Percentiles rank a stretch among this genome's conserved stretches.
phyloP scores from a whole-genome alignment of 1,140 invertebrate species.

The Holcopasites calliopsidis region DNA sequence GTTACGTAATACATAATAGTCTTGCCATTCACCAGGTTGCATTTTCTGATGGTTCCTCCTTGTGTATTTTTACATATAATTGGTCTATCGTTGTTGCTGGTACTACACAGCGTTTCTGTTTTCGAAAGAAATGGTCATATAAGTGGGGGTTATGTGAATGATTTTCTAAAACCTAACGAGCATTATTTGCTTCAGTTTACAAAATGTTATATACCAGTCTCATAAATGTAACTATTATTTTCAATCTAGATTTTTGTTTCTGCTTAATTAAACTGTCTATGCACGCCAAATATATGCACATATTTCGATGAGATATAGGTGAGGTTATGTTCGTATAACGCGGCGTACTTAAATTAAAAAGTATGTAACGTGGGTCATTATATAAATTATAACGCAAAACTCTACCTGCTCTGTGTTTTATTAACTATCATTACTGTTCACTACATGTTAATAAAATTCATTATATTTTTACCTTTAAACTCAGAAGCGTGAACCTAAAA shows the following conservation, averaged over 20 bases:
- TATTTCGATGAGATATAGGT: too few species aligned
- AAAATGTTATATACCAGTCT: not conserved
- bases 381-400: too few species aligned
- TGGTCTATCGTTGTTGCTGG: not conserved
- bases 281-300: too few species aligned
- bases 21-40: constrained; percentile 28
- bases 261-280: too few species aligned
- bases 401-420: not conserved
- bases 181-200: not conserved
- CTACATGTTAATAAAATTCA: not conserved
- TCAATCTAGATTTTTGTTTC: too few species aligned
- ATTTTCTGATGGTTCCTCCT: not conserved
- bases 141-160: not conserved
- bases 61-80: not conserved
- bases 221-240: too few species aligned
- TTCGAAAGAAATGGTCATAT: not conserved
- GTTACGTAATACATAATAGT: not conserved
- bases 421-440: not conserved
- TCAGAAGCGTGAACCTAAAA: not conserved
- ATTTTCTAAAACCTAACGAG: not conserved
- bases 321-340: too few species aligned
- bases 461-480: not conserved
- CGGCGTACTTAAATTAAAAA: too few species aligned
- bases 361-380: not conserved
- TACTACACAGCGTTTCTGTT: too few species aligned